These are phyloP conservation scores for Varanus salvator DNA, from an alignment of 2,113 vertebrate species.

Conservation along the genomic window DNA sequence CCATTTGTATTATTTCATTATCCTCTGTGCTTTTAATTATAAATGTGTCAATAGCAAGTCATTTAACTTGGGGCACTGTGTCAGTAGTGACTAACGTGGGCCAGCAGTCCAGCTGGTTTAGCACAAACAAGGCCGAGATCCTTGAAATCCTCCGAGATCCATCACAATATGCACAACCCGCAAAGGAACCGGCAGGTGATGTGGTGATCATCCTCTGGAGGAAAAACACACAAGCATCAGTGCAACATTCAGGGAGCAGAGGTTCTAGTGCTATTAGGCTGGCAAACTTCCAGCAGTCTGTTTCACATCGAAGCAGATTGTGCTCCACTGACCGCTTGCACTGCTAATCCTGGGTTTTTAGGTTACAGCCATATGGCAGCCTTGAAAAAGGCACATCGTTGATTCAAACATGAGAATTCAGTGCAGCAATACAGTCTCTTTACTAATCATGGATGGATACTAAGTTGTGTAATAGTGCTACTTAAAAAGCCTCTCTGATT, in stretches of 20 bases:
- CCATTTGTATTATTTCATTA: not conserved
- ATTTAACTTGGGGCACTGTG: not conserved
- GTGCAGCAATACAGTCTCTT: not conserved
- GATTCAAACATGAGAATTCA: slow-evolving; percentile 2
- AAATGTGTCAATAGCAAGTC: not conserved
- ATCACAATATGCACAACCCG: not conserved
- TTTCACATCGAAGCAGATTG: not conserved
- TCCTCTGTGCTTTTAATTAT: not conserved
- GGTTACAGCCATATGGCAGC: not conserved
- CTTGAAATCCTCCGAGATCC: not conserved
- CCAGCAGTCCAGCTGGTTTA: not conserved
- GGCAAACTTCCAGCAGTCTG: accelerated
- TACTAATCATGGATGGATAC: not conserved
- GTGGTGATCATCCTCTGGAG: not conserved
- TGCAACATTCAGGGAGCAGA: not conserved
- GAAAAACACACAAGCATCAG: not conserved
- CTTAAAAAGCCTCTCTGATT: not conserved
- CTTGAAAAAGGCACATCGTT: not conserved
- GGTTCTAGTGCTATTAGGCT: not conserved
- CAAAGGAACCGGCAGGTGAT: not conserved
- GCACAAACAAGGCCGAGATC: not conserved
- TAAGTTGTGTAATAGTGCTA: not conserved
- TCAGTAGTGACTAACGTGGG: not conserved
- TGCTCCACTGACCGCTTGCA: not conserved
- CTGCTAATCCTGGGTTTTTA: not conserved